Conservation (phyloP, 2,797 vertebrate species). For the Otolemur crassicaudatus region DNA sequence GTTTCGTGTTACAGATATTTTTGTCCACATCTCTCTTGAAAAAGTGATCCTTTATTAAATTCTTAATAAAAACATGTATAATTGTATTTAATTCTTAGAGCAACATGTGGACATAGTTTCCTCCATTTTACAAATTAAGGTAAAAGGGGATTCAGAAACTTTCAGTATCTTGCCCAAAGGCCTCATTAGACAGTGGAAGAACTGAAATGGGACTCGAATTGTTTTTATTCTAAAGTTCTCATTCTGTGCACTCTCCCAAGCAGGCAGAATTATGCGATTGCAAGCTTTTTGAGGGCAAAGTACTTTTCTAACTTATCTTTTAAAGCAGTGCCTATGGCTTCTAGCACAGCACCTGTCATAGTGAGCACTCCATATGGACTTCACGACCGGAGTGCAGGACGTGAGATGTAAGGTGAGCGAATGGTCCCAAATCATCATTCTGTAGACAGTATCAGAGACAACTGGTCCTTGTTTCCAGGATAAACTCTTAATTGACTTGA, state of each 20-base stretch:
- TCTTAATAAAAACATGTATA: background rate
- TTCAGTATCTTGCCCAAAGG: background rate
- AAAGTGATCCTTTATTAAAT: background rate
- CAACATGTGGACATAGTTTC: background rate
- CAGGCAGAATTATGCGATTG: background rate
- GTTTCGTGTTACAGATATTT: background rate
- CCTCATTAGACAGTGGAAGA: background rate
- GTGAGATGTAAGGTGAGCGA: background rate
- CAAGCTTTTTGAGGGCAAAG: background rate
- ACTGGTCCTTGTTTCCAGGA: background rate
- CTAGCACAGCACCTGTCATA: background rate
- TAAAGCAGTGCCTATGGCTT: background rate
- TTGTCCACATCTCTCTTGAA: background rate
- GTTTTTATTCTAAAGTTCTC: slow-evolving; percentile 19
- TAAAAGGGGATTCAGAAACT: background rate
- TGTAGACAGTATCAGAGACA: background rate
- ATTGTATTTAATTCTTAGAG: background rate
- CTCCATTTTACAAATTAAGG: background rate
- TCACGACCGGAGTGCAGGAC: background rate
- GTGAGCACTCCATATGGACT: background rate
- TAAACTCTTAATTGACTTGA: background rate
- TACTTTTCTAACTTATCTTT: background rate
- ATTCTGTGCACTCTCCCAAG: background rate
- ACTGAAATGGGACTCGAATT: background rate
- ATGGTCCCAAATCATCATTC: background rate